Evolutionary conservation across 1,140 invertebrate genomes (phyloP), one percentile per base, ranked within the genome.

Genomic region (Colletes gigas): DNA sequence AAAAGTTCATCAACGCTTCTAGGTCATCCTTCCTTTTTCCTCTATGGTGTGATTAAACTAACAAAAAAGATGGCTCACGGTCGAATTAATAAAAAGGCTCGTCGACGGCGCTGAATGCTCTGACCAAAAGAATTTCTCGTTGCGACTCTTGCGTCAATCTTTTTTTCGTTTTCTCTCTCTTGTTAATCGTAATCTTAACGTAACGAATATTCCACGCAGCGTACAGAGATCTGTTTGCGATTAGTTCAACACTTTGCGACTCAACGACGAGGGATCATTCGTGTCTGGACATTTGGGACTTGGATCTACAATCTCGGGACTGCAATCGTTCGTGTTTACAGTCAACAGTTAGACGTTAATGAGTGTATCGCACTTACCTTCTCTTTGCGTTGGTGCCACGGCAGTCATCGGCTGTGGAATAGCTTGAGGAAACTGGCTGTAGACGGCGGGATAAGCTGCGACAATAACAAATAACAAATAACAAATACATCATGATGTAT

Each of bases 381-480:
- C 98, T 95, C 98, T 97, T 94, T 98, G 97, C 91, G 97, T 96
- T 79, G 97, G 96, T 89, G 97, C 96, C 92, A 98, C 97, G 89
- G 97, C 96, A 89, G 97, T 96, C 94, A 98, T 96, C 93, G 98
- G 97, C 94, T 97, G 97, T 91, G 97, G 96, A 91, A 98, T 96
- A 91, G 97, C 97, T 95, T 98, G 98, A 94, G 98, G 97, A 94
- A 98, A 98, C 95, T 98, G 97, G 92, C 97, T 97, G 95, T 98
- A 98, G 92, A 98, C 97, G 94, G 97, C 97, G 92, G 98, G 97
- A 94, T 98, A 98, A 94, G 98, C 97, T 96, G 97, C 95, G 95
- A 96, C 94, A 95, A 94, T 93, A 93, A 93, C 92, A 94, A 93
- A 93, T 93, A 93, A 93, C 92, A 94, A 93, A 93, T 91, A 92